A percentile compares a stretch with the other conserved stretches of the same genome.
phyloP scores from a whole-genome alignment of 2,113 vertebrate genomes.

The Anoura caudifer region DNA sequence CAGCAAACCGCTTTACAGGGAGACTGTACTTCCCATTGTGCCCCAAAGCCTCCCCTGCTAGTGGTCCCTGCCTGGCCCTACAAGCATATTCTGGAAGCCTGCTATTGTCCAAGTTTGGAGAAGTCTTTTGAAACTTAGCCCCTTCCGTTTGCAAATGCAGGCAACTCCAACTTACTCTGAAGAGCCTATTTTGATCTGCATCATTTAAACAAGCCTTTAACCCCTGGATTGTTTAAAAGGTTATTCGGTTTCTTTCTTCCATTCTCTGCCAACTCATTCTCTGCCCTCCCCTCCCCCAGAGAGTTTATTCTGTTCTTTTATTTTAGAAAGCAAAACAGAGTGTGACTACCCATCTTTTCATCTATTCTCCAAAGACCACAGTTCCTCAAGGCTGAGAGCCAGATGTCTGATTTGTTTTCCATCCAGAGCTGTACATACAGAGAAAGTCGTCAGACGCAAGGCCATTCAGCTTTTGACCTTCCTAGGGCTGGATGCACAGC shows the following conservation, averaged over 20 bases:
- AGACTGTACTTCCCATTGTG: background rate
- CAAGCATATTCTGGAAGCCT: background rate
- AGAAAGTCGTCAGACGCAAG: background rate
- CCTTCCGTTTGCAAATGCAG: conserved; percentile 5
- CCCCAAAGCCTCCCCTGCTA: background rate
- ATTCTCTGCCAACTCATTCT: background rate
- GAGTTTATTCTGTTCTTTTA: conserved; percentile 53
- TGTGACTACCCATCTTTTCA: conserved; percentile 47
- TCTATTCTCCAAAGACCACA: conserved; percentile 62
- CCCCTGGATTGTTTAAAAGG: conserved; percentile 31
- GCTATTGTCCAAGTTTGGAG: background rate
- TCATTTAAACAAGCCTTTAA: conserved; percentile 14
- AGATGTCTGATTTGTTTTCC: conserved; percentile 65
- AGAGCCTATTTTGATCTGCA: conserved; percentile 42
- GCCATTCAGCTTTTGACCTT: conserved; percentile 64
- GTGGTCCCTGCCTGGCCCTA: background rate
- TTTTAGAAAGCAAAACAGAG: conserved; percentile 58
- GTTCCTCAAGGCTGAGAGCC: conserved; percentile 53
- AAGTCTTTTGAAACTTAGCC: background rate
- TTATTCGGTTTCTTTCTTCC: conserved; percentile 31
- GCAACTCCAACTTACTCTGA: background rate
- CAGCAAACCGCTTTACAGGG: background rate
- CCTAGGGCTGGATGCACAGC: conserved; percentile 49
- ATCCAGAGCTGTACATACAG: conserved; percentile 18
- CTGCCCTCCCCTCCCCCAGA: background rate